A percentile compares a stretch with the other conserved stretches of the same genome.
phyloP scores from a whole-genome alignment of 2,797 vertebrate species.

The Rhinatrema bivittatum region DNA sequence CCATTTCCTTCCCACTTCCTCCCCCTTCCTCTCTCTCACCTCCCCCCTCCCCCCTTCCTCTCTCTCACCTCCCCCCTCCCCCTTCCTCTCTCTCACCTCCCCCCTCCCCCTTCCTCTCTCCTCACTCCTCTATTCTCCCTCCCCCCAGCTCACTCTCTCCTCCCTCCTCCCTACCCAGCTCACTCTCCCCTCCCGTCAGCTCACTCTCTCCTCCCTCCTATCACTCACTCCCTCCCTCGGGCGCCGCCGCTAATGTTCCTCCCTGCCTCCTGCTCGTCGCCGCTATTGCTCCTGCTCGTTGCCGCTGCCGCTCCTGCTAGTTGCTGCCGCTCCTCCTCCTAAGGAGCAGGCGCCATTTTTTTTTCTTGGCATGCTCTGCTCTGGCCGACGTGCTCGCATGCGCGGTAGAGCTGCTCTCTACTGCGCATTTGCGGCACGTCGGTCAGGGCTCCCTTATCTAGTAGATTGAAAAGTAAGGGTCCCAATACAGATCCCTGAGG shows the following conservation, averaged over 20 bases:
- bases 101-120: neutral
- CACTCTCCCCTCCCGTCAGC: too few relatives aligned
- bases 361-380: too few relatives aligned
- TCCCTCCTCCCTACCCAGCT: neutral
- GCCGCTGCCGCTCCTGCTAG: neutral
- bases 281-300: neutral
- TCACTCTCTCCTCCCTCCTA: neutral
- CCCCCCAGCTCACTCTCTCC: too few relatives aligned
- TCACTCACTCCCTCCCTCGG: neutral
- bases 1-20: too few relatives aligned
- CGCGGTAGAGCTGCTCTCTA: too few relatives aligned
- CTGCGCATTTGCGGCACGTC: too few relatives aligned
- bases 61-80: neutral
- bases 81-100: neutral
- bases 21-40: neutral
- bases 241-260: neutral
- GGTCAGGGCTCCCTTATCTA: too few relatives aligned
- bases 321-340: neutral
- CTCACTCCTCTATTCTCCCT: too few relatives aligned
- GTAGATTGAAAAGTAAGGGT: too few relatives aligned
- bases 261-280: neutral
- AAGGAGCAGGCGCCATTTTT: neutral
- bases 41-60: too few relatives aligned
- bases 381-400: too few relatives aligned
- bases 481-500: too few relatives aligned